These are phyloP conservation scores for Gymnopithys bicolor DNA, from an alignment of 2,797 vertebrate species.

Conservation along the genomic window DNA sequence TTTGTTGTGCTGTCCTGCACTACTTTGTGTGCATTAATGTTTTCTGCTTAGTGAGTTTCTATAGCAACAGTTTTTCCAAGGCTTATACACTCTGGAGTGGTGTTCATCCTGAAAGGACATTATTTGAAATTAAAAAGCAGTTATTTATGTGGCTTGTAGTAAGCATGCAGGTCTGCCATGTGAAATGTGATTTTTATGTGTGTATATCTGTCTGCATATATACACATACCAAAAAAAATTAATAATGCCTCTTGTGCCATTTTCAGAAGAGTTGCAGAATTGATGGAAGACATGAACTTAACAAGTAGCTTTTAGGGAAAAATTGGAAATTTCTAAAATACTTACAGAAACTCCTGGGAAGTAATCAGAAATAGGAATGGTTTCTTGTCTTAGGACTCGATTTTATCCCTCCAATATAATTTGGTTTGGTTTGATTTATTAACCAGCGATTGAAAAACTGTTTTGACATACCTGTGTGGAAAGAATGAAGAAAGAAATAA, in stretches of 20 bases:
- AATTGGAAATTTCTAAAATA: background rate
- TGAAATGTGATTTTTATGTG: background rate
- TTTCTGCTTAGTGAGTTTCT: background rate
- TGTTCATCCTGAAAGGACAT: slow-evolving; percentile 30
- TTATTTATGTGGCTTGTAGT: background rate
- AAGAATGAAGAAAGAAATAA: background rate
- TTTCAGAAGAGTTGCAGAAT: background rate
- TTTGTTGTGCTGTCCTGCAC: background rate
- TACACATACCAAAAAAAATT: background rate
- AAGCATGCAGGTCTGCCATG: background rate
- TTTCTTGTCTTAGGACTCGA: background rate
- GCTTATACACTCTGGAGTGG: background rate
- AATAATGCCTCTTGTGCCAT: background rate
- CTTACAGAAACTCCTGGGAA: background rate
- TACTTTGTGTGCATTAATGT: background rate
- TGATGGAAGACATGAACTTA: background rate
- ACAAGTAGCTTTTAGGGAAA: background rate
- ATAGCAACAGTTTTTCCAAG: background rate
- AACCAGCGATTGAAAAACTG: background rate
- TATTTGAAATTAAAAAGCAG: background rate
- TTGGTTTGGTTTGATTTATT: background rate
- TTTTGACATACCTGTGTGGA: background rate
- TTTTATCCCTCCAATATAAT: background rate
- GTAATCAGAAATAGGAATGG: background rate
- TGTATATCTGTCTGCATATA: background rate